phyloP scores from a whole-genome alignment of 2,888 invertebrate species.

The Choristoneura rosaceana region DNA sequence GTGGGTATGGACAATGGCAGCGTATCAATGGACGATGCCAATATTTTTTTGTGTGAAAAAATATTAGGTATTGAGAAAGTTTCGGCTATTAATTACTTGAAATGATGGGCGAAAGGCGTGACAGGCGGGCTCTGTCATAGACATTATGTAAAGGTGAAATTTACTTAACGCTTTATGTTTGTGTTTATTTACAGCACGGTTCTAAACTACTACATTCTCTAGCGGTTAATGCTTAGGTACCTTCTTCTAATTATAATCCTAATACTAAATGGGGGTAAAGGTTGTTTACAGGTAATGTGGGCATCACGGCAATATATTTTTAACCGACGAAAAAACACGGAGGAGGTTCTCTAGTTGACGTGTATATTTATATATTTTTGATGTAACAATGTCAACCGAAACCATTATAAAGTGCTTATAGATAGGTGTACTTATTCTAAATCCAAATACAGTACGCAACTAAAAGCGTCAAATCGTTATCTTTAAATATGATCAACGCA shows the following conservation, averaged over 20 bases:
- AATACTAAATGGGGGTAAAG: no score
- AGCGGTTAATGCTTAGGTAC: background rate
- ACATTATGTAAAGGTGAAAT: constrained; percentile 31
- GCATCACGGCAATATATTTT: no score
- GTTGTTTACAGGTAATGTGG: no score
- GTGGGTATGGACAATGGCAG: constrained; percentile 72
- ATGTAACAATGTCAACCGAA: no score
- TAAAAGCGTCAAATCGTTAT: constrained; percentile 4
- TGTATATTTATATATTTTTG: no score
- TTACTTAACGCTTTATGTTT: constrained; percentile 1
- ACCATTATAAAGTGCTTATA: no score
- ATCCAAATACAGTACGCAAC: background rate
- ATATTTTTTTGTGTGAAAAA: constrained; percentile 70
- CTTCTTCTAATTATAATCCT: no score
- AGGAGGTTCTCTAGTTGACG: no score
- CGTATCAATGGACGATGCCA: constrained; percentile 79
- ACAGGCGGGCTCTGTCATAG: constrained; percentile 45
- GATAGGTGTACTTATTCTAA: no score
- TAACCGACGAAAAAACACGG: no score
- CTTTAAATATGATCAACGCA: constrained; percentile 26
- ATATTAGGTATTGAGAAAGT: constrained; percentile 62
- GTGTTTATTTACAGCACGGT: constrained; percentile 1
- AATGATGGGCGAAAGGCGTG: constrained; percentile 58
- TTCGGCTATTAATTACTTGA: constrained; percentile 74
- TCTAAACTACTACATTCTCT: background rate